Base-by-base conservation (phyloP, 2,888 invertebrate genomes). In the Pyralis farinalis region DNA sequence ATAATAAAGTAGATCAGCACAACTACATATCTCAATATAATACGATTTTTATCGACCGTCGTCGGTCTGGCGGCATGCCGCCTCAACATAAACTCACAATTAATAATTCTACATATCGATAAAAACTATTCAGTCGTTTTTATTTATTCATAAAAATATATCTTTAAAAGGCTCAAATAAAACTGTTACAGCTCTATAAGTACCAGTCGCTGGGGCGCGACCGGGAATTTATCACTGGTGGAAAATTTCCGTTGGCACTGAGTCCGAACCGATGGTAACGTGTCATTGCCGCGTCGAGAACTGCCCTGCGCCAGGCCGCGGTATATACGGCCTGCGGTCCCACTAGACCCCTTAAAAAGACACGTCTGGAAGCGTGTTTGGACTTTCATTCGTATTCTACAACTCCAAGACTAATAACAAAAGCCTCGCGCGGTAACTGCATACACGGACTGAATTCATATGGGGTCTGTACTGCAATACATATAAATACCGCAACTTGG, bases 101-200 rank as follows among this genome's bases (percentile, higher is more conserved):
- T 83, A 86, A 16, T 16, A 16, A 16, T 77, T 79, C 85, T 86
- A 74, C 72, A 70, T 67, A 79, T 85, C 74, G 82, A 85, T 86
- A 84, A 85, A 79, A 85, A 86, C 86, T 88, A 88, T 82, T 88
- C 88, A 88, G 88, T 88, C 88, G 83, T 86, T 86, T 86, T 86
- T 77, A 76, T 84, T 85, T 86, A 86, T 82, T 73, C 84, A 83
- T 86, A 85, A 86, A 87, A 85, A 87, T 86, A 86, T 84, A 85
- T 86, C 80, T 86, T 85, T 83, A 82, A 81, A 83, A 84, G 87
- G 87, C 86, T 87, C 85, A 85, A 87, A 86, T 76, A 76, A 85
- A 85, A 82, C 80, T 75, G 81, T 71, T 70, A 66, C 65, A 69
- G 69, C 64, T 68, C 63, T 71, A 55, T 33, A 39, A 12, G 27